Evolutionary conservation across 1,140 invertebrate species (phyloP), one percentile per base, ranked within the genome.

Genomic region (Centruroides sculpturatus): DNA sequence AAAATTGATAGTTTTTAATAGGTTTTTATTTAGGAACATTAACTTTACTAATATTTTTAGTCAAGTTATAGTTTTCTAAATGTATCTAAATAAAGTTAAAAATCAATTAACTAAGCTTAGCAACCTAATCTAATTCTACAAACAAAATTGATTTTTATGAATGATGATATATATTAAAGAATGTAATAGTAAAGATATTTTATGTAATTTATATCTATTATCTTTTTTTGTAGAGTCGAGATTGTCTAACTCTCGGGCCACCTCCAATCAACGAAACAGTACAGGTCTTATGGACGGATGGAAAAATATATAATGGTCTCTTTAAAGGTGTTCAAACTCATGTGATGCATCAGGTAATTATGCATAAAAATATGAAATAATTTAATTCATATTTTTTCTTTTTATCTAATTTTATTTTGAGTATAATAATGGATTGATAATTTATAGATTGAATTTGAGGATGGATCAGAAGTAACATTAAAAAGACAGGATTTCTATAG

Each of bases 231-330:
- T 6, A 46, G 12, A 10, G 53, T 3, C 56, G 35, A 34, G 41
- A 41, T 41, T 41, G 41, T 41, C 8, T 41, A 41, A 41, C 41
- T 41, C 12, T 56, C 65, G 70, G 71, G 12, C 74, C 75, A 35
- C 80, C 80, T 13, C 52, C 66, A 36, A 67, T 75, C 7, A 79
- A 76, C 34, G 70, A 75, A 5, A 68, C 70, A 50, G 76, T 84
- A 0, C 70, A 73, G 54, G 78, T 84, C 0, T 74, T 75, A 36
- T 84, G 82, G 82, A 78, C 76, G 0, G 81, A 84, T 71, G 79
- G 78, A 5, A 65, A 71, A n/a, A 65, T 76, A 7, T 84, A 83
- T 63, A 74, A 78, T 57, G 82, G 77, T 8, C 71, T 74, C 13
- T 85, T 81, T 68, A 75, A 77, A 58, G 81, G 80, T 56, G 71